A percentile compares a stretch with the other conserved stretches of the same genome.
Evolutionary conservation across 2,113 vertebrate genomes (phyloP).

Genomic region (Brachypodius melanocephalos): DNA sequence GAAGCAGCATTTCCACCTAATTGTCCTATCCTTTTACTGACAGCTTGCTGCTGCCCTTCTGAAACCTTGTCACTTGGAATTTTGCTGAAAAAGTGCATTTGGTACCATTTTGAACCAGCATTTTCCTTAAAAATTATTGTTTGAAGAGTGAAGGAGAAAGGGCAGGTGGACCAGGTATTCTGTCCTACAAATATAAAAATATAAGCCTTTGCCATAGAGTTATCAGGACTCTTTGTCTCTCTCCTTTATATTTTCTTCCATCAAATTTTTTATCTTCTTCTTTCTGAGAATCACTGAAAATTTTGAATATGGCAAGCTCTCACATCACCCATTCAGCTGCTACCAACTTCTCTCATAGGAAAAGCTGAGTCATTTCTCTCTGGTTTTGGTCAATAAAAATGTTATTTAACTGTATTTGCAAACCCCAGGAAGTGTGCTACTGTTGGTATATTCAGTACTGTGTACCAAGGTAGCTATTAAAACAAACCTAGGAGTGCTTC

Average conservation of each 20-base stretch:
- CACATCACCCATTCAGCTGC: neutral
- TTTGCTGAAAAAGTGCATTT: conserved; percentile 47
- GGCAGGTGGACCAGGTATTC: neutral
- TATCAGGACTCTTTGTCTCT: neutral
- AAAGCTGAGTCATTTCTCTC: neutral
- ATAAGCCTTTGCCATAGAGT: neutral
- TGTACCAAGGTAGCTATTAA: neutral
- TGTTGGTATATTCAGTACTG: neutral
- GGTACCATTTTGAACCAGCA: conserved; percentile 30
- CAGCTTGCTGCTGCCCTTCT: conserved; percentile 43
- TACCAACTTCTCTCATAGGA: neutral
- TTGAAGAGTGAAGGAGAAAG: neutral
- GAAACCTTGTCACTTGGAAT: conserved; percentile 55
- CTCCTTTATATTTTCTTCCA: neutral
- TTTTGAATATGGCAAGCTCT: neutral
- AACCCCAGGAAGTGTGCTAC: neutral
- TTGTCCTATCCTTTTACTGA: conserved; percentile 56
- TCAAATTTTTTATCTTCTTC: neutral
- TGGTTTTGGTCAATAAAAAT: neutral
- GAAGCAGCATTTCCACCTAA: conserved; percentile 52
- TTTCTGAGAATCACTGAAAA: neutral
- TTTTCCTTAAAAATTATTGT: conserved; percentile 17
- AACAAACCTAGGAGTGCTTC: neutral
- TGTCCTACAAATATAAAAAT: neutral
- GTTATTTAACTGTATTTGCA: neutral